Percentiles rank a stretch among this genome's conserved stretches.
Evolutionary conservation across 2,888 invertebrate genomes (phyloP).

Genomic region (Vesta saturnalis): DNA sequence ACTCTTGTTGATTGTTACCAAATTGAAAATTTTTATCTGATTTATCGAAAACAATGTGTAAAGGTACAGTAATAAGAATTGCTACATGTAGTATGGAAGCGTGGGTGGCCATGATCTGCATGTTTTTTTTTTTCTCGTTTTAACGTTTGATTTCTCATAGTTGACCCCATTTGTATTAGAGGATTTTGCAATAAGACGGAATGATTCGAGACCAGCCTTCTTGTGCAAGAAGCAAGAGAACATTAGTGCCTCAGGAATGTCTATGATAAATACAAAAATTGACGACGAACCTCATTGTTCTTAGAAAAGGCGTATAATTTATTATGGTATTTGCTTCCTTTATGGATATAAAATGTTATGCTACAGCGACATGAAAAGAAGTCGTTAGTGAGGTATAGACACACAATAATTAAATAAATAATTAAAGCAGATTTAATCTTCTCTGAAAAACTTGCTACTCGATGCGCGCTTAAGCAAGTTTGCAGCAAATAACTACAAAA

Average conservation of each 20-base stretch:
- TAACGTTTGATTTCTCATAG: slow-evolving; percentile 57
- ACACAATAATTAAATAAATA: slow-evolving; percentile 22
- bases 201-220: slow-evolving; percentile 39
- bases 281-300: slow-evolving; percentile 34
- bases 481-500: background rate
- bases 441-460: slow-evolving; percentile 14
- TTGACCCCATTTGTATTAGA: slow-evolving; percentile 56
- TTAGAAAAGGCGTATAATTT: slow-evolving; percentile 34
- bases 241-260: slow-evolving; percentile 42
- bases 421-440: slow-evolving; percentile 16
- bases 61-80: slow-evolving; percentile 28
- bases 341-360: slow-evolving; percentile 8
- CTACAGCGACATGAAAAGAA: slow-evolving; percentile 19
- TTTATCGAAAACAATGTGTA: slow-evolving; percentile 6
- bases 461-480: background rate
- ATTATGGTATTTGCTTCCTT: slow-evolving; percentile 24
- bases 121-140: slow-evolving; percentile 46
- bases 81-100: slow-evolving; percentile 39
- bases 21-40: slow-evolving; percentile 18
- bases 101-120: slow-evolving; percentile 56
- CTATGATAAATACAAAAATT: slow-evolving; percentile 24
- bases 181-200: slow-evolving; percentile 52
- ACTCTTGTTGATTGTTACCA: slow-evolving; percentile 12
- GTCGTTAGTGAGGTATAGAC: slow-evolving; percentile 16
- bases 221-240: slow-evolving; percentile 35